Conservation (phyloP, 2,888 invertebrate species). For the Sinelater perroti region DNA sequence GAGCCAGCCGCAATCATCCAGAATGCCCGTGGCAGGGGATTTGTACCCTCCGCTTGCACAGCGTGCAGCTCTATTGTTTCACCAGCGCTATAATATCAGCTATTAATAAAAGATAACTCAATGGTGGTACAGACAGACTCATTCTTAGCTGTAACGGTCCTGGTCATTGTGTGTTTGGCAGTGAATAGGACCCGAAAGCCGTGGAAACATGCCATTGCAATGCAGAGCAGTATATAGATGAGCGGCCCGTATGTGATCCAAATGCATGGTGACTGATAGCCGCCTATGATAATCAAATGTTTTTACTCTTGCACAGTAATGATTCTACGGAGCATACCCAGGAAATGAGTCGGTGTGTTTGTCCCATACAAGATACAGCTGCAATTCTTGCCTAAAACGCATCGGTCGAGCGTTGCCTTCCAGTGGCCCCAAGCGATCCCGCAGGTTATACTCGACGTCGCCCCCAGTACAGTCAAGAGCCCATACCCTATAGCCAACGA, state of each 20-base stretch:
- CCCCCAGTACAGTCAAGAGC: slow-evolving; percentile 50
- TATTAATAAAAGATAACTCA: neutral
- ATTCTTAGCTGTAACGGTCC: slow-evolving; percentile 55
- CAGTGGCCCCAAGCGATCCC: slow-evolving; percentile 76
- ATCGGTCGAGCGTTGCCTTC: slow-evolving; percentile 72
- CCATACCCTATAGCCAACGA: slow-evolving; percentile 52
- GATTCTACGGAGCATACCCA: slow-evolving; percentile 49
- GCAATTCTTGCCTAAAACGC: slow-evolving; percentile 71
- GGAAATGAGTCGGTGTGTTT: slow-evolving; percentile 69
- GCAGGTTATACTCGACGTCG: slow-evolving; percentile 60
- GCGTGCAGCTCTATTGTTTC: slow-evolving; percentile 73
- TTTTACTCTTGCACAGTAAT: neutral
- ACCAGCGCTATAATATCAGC: slow-evolving; percentile 53
- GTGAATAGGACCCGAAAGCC: slow-evolving; percentile 69
- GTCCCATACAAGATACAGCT: slow-evolving; percentile 74
- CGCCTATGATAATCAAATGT: slow-evolving; percentile 63
- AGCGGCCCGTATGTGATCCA: slow-evolving; percentile 75
- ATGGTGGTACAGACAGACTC: slow-evolving; percentile 55
- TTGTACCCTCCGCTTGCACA: slow-evolving; percentile 66
- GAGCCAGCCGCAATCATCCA: slow-evolving; percentile 75
- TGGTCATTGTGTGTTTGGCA: slow-evolving; percentile 51
- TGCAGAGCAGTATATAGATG: slow-evolving; percentile 68
- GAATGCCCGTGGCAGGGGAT: slow-evolving; percentile 68
- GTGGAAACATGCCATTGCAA: slow-evolving; percentile 73
- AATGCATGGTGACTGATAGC: slow-evolving; percentile 71